These are phyloP conservation scores for Aspidiotus destructor DNA, from an alignment of 2,888 invertebrate genomes.

Conservation along the genomic window DNA sequence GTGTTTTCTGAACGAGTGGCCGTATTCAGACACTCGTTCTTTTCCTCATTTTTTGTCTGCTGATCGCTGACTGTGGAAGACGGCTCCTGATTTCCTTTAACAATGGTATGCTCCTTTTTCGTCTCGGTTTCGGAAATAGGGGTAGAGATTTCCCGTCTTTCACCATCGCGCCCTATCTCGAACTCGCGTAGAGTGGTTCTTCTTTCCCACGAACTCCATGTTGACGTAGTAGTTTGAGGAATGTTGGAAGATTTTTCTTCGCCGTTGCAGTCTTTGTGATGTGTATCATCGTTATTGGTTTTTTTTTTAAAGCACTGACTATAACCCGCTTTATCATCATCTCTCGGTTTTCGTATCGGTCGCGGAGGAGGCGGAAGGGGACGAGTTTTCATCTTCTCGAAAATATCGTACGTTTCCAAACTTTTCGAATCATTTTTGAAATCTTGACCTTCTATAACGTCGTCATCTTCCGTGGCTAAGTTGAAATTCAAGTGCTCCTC, in stretches of 20 bases:
- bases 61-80: background rate
- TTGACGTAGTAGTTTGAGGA: background rate
- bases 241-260: slow-evolving; percentile 31
- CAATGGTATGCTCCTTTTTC: background rate
- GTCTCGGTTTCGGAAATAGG: background rate
- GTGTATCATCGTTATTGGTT: slow-evolving; percentile 31
- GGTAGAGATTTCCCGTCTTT: background rate
- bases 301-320: slow-evolving; percentile 22
- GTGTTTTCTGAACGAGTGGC: background rate
- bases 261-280: slow-evolving; percentile 23
- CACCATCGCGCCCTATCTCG: background rate
- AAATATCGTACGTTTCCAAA: slow-evolving; percentile 62
- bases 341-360: slow-evolving; percentile 54
- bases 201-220: background rate
- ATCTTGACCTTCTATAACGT: slow-evolving; percentile 27
- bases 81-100: background rate
- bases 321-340: slow-evolving; percentile 34
- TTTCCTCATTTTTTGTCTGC: background rate
- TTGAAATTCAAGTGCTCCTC: slow-evolving; percentile 13
- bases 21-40: slow-evolving; percentile 10
- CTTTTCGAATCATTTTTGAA: slow-evolving; percentile 43
- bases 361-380: slow-evolving; percentile 79
- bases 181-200: background rate
- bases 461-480: slow-evolving; percentile 19
- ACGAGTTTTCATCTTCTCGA: slow-evolving; percentile 73